These are phyloP conservation scores for Linepithema humile DNA, from an alignment of 1,140 invertebrate genomes.

Conservation along the genomic window DNA sequence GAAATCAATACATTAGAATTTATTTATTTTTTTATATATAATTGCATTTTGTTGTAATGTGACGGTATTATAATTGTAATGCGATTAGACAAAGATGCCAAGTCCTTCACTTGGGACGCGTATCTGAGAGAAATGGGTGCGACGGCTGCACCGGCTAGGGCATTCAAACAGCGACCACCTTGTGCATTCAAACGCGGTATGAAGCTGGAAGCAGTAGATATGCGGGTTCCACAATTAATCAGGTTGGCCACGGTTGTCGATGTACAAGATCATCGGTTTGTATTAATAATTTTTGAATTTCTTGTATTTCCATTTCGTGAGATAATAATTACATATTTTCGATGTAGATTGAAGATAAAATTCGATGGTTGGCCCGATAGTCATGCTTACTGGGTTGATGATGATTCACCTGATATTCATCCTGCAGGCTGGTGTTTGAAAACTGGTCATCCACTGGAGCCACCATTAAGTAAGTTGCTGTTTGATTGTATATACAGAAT, in stretches of 20 bases:
- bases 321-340: slow-evolving; percentile 4
- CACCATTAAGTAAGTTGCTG: slow-evolving; percentile 88
- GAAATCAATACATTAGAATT: slow-evolving; percentile 83
- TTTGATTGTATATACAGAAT: neutral
- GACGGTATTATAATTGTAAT: neutral
- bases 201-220: slow-evolving; percentile 96
- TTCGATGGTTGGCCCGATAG: slow-evolving; percentile 96
- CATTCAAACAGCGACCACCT: slow-evolving; percentile 92
- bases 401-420: slow-evolving; percentile 96
- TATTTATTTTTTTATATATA: slow-evolving; percentile 95
- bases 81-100: slow-evolving; percentile 87
- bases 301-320: neutral
- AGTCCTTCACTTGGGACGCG: slow-evolving; percentile 93
- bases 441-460: slow-evolving; percentile 94
- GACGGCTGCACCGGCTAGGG: slow-evolving; percentile 90
- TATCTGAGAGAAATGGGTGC: slow-evolving; percentile 93
- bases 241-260: slow-evolving; percentile 94
- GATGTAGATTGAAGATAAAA: slow-evolving; percentile 89
- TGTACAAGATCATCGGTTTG: slow-evolving; percentile 88
- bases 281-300: slow-evolving; percentile 42
- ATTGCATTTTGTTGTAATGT: slow-evolving; percentile 84
- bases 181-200: slow-evolving; percentile 94
- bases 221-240: slow-evolving; percentile 92
- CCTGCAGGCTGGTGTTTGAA: slow-evolving; percentile 95
- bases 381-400: slow-evolving; percentile 95